Conservation (phyloP, 2,888 invertebrate genomes). For the Sarcophaga caerulescens region DNA sequence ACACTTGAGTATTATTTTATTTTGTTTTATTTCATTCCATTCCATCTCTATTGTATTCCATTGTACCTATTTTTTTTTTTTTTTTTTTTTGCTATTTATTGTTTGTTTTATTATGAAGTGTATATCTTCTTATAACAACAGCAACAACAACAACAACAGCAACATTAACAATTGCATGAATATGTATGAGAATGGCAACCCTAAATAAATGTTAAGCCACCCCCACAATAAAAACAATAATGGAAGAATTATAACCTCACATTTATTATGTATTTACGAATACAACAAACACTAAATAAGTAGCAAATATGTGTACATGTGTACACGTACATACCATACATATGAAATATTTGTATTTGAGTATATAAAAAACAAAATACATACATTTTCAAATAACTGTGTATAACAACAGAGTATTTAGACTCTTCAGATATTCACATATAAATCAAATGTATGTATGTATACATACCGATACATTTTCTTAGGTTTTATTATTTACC, state of each 20-base stretch:
- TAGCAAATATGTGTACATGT: background rate
- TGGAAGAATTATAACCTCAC: conserved; percentile 66
- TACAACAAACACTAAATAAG: background rate
- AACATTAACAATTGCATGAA: conserved; percentile 35
- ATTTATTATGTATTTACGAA: conserved; percentile 39
- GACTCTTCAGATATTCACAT: background rate
- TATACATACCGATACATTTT: background rate
- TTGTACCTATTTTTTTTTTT: too few relatives aligned
- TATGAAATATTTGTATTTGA: conserved; percentile 3
- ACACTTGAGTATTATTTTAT: conserved; percentile 47
- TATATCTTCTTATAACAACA: conserved; percentile 31
- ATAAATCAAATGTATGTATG: background rate
- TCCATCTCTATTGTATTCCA: too few relatives aligned
- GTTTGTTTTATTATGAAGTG: conserved; percentile 49
- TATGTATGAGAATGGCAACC: conserved; percentile 47
- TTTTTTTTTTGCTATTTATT: conserved; percentile 23
- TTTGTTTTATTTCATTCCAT: background rate
- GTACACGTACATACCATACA: background rate
- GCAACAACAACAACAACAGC: conserved; percentile 34
- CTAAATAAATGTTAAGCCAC: conserved; percentile 65
- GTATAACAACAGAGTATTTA: too few relatives aligned
- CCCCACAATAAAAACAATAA: conserved; percentile 68
- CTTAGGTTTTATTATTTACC: background rate
- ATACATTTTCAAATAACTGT: background rate
- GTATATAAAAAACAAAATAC: background rate